Conservation (phyloP, 2,113 vertebrate genomes). For the Enhydra lutris region DNA sequence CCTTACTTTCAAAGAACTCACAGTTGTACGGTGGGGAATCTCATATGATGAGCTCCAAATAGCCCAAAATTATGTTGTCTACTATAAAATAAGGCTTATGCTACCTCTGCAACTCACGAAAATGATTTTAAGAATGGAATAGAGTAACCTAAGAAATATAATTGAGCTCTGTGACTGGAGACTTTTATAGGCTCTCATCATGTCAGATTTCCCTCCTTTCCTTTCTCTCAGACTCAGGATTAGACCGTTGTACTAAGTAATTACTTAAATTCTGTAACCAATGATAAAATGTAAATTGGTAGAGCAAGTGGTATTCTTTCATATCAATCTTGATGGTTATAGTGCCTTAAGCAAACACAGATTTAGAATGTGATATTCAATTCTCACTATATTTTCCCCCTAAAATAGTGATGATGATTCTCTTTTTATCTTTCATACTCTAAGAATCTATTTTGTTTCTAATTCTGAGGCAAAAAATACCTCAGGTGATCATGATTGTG, state of each 20-base stretch:
- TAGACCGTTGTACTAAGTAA: not conserved
- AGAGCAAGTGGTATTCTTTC: not conserved
- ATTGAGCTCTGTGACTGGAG: not conserved
- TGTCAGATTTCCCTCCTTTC: not conserved
- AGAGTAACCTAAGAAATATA: not conserved
- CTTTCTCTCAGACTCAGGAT: not conserved
- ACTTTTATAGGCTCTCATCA: not conserved
- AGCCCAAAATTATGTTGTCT: not conserved
- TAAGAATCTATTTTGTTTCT: not conserved
- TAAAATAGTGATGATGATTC: not conserved
- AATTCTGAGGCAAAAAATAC: not conserved
- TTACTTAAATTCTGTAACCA: not conserved
- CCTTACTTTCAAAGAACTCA: not conserved
- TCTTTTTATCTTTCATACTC: slow-evolving; percentile 8
- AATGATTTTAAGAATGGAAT: not conserved
- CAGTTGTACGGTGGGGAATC: not conserved
- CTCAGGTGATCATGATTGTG: not conserved
- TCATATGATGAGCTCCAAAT: not conserved
- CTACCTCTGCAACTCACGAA: not conserved
- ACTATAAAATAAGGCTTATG: not conserved
- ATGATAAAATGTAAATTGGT: not conserved
- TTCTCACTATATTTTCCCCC: not conserved
- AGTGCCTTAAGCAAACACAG: not conserved
- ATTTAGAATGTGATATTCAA: not conserved
- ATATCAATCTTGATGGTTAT: not conserved